Base-by-base conservation (phyloP, 2,888 invertebrate genomes). In the Calameuta filiformis region DNA sequence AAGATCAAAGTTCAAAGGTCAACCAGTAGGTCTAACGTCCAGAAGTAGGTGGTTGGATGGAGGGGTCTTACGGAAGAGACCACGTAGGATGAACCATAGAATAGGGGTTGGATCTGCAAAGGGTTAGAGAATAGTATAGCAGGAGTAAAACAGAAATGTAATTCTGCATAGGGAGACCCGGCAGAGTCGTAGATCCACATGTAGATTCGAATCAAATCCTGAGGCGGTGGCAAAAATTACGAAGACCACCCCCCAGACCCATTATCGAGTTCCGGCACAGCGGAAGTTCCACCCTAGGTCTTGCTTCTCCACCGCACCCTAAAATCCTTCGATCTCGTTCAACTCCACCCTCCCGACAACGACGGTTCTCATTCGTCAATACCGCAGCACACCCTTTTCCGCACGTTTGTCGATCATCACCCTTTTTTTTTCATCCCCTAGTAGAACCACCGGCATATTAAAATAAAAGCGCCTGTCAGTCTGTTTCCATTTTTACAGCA, bases 181-280 rank as follows among this genome's bases (percentile, higher is more conserved):
- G 9, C 3, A 23, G 23, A 0, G 6, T 23, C 9, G 23, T 56
- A 23, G 37, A 37, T 56, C 56, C 23, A 23, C 56, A 23, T 15
- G 56, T 0, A 56, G 56, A 56, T 56, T 56, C 2, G 56, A 56
- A 56, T 23, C 9, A 23, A 23, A 23, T 23, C 56, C 56, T 56
- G 56, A 56, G 79, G 77, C 80, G 79, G 35, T 79, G 30, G 80
- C 35, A 81, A 81, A 82, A 83, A 83, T 83, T 83, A 83, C 82
- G 75, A 75, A 82, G 23, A 23, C 56, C 56, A 56, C 9, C 56
- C 56, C 23, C 56, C 9, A 2, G 79, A 76, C 80, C 82, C 82
- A 79, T 82, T 82, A 82, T 81, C 82, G 78, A 76, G 71, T 79
- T 78, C 78, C 78, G 78, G 79, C 56, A 23, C 23, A 23, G 56